These are phyloP conservation scores for Stichodactyla mertensii DNA, from an alignment of 64 coral and sea anemone genomes.

Conservation along the genomic window DNA sequence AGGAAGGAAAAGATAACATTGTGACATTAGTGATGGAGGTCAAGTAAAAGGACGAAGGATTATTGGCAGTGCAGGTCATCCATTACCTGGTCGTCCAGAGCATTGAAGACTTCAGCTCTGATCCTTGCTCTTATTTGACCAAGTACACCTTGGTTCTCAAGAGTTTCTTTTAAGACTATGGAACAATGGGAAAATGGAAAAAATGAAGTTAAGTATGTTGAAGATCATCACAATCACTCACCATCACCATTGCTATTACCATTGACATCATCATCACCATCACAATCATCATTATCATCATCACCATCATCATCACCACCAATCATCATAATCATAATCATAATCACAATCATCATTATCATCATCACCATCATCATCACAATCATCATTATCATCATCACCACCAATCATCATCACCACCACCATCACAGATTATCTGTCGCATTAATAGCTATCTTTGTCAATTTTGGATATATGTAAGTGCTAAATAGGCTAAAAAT, in stretches of 20 bases:
- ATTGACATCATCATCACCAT: too few species aligned
- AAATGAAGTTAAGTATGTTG: neutral
- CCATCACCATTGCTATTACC: neutral
- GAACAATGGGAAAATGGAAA: neutral
- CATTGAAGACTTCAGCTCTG: constrained; percentile 87
- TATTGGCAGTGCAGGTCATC: neutral
- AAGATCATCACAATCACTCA: neutral
- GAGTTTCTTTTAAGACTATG: constrained; percentile 89
- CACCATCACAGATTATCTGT: too few species aligned
- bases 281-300: too few species aligned
- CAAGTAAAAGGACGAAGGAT: neutral
- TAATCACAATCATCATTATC: too few species aligned
- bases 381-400: too few species aligned
- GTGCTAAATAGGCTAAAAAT: neutral
- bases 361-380: too few species aligned
- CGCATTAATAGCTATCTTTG: too few species aligned
- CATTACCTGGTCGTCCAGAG: constrained; percentile 89
- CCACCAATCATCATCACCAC: too few species aligned
- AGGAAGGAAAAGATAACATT: neutral
- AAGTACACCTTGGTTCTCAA: constrained; percentile 91
- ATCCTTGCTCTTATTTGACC: constrained; percentile 93
- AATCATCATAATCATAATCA: too few species aligned
- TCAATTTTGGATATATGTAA: neutral
- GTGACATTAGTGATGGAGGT: too few species aligned
- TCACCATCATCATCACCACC: too few species aligned